Base-by-base conservation (phyloP, 2,888 invertebrate species). In the Fragum fragum region DNA sequence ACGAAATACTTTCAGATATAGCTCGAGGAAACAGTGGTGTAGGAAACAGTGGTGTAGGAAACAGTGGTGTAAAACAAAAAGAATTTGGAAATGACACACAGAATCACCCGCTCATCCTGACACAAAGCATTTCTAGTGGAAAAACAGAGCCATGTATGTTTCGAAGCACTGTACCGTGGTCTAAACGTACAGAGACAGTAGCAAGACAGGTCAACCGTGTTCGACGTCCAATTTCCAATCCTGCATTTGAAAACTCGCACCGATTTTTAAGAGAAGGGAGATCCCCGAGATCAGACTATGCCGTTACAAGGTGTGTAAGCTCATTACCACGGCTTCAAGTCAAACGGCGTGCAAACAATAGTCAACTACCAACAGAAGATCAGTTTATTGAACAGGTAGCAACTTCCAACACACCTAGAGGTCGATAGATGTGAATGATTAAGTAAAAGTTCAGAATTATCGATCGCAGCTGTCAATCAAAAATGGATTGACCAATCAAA, bases 351-450 rank as follows among this genome's bases (percentile, higher is more conserved):
- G 36, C 66, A 42, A 66, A 42, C 42, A 39, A 66, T 21, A 21
- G 21, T 42, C 42, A 66, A 26, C n/a, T 42, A 23, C 42, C 66
- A 3, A 42, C 66, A 9, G 66, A 66, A 23, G 66, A 39, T 23
- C 11, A 26, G 7, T 66, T 66, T 66, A 66, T 66, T 14, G 66
- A 39, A 0, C 39, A 39, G 23, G 66, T 66, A 6, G 66, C 66
- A 7, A 21, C 66, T n/a, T 66, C 66, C n/a, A 66, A 66, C 36
- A 66, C 42, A 26, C 66, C 66, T 5, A 1, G 66, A 42, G 3
- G 9, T 0, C 42, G 66, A 32, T 55, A 36, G n/a, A n/a, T n/a
- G n/a, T n/a, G n/a, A n/a, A n/a, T n/a, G n/a, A n/a, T n/a, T n/a
- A n/a, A n/a, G n/a, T n/a, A n/a, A n/a, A n/a, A n/a, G n/a, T n/a